These are phyloP conservation scores for Saturnia pavonia DNA, from an alignment of 2,888 invertebrate genomes.

Conservation along the genomic window DNA sequence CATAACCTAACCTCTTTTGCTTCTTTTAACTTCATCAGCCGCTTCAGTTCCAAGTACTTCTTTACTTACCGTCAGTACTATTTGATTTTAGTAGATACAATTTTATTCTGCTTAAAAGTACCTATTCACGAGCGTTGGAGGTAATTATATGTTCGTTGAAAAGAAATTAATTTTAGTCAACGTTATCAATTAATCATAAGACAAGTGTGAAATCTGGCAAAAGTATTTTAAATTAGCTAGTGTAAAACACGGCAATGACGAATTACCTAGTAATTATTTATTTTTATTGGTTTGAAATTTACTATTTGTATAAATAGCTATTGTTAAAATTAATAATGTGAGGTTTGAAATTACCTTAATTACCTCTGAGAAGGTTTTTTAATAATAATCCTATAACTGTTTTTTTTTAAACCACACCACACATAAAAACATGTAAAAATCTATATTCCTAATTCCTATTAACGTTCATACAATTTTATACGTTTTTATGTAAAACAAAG, in stretches of 20 bases:
- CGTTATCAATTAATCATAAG: not conserved
- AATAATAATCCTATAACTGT: not conserved
- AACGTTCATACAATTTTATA: conserved; percentile 32
- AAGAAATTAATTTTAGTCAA: not conserved
- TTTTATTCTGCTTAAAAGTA: not conserved
- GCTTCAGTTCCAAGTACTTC: not conserved
- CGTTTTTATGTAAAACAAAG: conserved; percentile 55
- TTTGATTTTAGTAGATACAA: not conserved
- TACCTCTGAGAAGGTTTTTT: not conserved
- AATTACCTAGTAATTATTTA: not conserved
- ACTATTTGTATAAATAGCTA: not conserved
- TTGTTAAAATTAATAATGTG: not conserved
- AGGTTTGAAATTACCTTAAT: not conserved
- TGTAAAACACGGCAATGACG: not conserved
- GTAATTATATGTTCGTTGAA: not conserved
- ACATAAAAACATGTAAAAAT: not conserved
- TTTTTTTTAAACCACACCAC: not conserved
- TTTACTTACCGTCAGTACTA: not conserved
- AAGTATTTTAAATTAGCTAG: not conserved
- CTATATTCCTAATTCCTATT: conserved; percentile 26
- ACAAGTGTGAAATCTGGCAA: not conserved
- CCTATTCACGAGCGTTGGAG: not conserved
- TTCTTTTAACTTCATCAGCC: not conserved
- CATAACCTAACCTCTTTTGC: not conserved
- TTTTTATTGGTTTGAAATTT: not conserved